Evolutionary conservation across 2,888 invertebrate genomes (phyloP), one percentile per base, ranked within the genome.

Genomic region (Aleiodes alternator): DNA sequence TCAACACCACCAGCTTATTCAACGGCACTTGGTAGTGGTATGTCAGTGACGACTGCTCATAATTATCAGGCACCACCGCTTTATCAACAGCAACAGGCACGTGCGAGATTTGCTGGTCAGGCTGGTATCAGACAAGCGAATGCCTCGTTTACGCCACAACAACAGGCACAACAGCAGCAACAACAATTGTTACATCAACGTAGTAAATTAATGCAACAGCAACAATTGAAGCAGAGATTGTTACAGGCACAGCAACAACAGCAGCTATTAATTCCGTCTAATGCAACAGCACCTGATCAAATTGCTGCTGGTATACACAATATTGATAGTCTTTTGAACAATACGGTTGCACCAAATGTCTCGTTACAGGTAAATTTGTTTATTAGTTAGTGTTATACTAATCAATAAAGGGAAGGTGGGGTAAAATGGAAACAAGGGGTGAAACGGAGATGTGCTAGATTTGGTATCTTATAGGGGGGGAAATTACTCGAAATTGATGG

Each of bases 301-400:
- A 90, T 91, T 78, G 90, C 90, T 77, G 89, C 91, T 56, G 90
- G 90, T 70, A 90, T 93, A 81, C 92, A 92, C 80, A 96, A 95
- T 85, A 96, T 97, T 84, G 96, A 95, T 87, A 96, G 95, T 78
- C 92, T 98, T 82, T 92, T 97, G 85, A 96, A 95, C 87, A 95
- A 95, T 84, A 95, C 94, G 66, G 96, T 96, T 79, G 96, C 97
- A 73, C 96, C 96, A 70, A 98, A 98, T 90, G 97, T 98, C 72
- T 94, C 97, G 78, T 91, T 97, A 80, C 95, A 96, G 89, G 91
- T 92, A 84, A 80, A 68, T 55, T 51, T 8, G 43, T n/a, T 48
- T 29, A 16, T 14, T n/a, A 34, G 3, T 34, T 23, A 23, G 23
- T 23, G 23, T 23, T 23, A 23, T 23, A 23, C 23, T 23, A 23